phyloP scores from a whole-genome alignment of 2,888 invertebrate genomes.

The Amphipyra berbera region DNA sequence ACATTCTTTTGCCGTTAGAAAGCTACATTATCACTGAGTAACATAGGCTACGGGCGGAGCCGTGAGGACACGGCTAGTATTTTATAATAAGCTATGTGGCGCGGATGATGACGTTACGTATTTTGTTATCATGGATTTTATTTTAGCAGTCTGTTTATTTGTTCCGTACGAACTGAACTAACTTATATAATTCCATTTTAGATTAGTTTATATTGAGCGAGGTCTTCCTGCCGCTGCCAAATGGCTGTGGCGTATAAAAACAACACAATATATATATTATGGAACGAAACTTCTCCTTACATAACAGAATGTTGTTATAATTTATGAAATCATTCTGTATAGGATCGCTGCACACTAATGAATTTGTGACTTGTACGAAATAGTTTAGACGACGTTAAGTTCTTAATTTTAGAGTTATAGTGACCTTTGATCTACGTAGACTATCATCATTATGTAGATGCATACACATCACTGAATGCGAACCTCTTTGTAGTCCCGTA shows the following conservation, averaged over 20 bases:
- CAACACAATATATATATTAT: conserved; percentile 6
- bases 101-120: background rate
- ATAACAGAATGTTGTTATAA: background rate
- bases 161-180: background rate
- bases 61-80: too few species aligned
- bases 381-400: too few species aligned
- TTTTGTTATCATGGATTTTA: background rate
- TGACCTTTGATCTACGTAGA: too few species aligned
- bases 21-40: too few species aligned
- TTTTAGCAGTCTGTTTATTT: background rate
- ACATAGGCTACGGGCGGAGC: too few species aligned
- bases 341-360: background rate
- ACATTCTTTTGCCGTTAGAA: too few species aligned
- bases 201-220: conserved; percentile 6
- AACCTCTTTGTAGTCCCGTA: too few species aligned
- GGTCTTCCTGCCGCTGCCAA: background rate
- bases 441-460: too few species aligned
- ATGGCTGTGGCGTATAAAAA: conserved; percentile 3
- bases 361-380: too few species aligned
- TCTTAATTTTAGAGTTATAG: too few species aligned
- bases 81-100: background rate
- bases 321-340: conserved; percentile 3
- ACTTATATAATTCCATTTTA: conserved; percentile 2
- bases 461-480: too few species aligned
- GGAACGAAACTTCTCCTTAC: too few species aligned